Base-by-base conservation (phyloP, 2,888 invertebrate genomes). In the Ceratothoa steindachneri region DNA sequence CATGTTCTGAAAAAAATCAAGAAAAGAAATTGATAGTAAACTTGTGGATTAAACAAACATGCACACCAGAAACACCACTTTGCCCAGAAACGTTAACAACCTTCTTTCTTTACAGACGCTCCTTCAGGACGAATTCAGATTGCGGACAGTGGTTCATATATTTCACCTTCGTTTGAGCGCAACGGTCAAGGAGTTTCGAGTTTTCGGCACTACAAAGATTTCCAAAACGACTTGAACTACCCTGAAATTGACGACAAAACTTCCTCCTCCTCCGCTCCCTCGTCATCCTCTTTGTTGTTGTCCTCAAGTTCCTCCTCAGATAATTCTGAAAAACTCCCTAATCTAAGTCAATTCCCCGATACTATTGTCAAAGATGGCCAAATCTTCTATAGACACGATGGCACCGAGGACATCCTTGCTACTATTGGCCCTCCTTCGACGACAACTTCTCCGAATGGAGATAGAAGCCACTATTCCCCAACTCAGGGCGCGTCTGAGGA, bases 341-440 rank as follows among this genome's bases (percentile, higher is more conserved):
- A 41, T 15, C 5, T 15, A 9, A 15, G 15, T 9, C 41, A 41
- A 41, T 41, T 41, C 15, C 72, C 73, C 9, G 76, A 73, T 29
- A 76, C 72, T n/a, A 73, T 76, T 29, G 71, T 76, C 7, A 73
- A 71, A 29, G 76, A 76, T 51, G 76, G 76, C 9, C 73, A 73
- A 31, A 51, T 76, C 4, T 76, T 73, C 55, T 67, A 73, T 22
- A 67, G 73, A 30, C 66, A 76, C 27, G 69, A 72, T 27, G 72
- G 66, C 22, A 60, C n/a, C 22, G 69, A 72, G 15, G 72, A 52
- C 22, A 60, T 22, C 60, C n/a, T 1, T 1, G 19, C 19, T 51
- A 19, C 15, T 51, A 51, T n/a, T 3, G n/a, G 19, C 19, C 52
- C 1, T 51, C 1, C 3, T n/a, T 41, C 41, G 41, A 41, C 7